phyloP scores from a whole-genome alignment of 2,888 invertebrate species.

The Serrognathus titanus region DNA sequence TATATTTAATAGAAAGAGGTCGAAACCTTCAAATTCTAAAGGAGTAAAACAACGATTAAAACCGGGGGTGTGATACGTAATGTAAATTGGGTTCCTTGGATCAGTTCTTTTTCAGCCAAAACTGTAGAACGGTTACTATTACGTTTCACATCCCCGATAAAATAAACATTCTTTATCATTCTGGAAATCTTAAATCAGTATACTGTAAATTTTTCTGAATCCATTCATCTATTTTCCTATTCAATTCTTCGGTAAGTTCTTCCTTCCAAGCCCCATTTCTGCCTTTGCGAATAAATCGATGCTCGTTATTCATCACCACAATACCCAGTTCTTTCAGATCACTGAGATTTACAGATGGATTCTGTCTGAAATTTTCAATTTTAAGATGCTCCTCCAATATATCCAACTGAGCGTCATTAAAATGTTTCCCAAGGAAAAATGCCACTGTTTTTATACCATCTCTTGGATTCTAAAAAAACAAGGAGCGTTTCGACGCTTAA shows the following conservation, averaged over 20 bases:
- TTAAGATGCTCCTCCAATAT: slow-evolving; percentile 68
- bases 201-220: slow-evolving; percentile 60
- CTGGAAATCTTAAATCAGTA: slow-evolving; percentile 60
- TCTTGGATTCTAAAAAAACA: slow-evolving; percentile 56
- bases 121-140: too few relatives aligned
- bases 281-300: slow-evolving; percentile 67
- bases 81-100: too few relatives aligned
- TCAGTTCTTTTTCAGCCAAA: too few relatives aligned
- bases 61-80: not conserved
- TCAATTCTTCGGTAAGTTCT: slow-evolving; percentile 66
- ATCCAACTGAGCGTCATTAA: slow-evolving; percentile 39
- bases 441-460: slow-evolving; percentile 58
- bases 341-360: slow-evolving; percentile 73
- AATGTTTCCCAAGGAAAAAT: slow-evolving; percentile 58
- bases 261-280: slow-evolving; percentile 68
- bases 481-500: not conserved
- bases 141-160: not conserved
- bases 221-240: slow-evolving; percentile 65
- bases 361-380: slow-evolving; percentile 78
- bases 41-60: not conserved
- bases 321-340: slow-evolving; percentile 62
- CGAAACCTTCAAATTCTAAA: too few relatives aligned
- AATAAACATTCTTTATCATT: slow-evolving; percentile 4
- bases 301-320: slow-evolving; percentile 53
- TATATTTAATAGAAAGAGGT: too few relatives aligned